These are phyloP conservation scores for Agelaius phoeniceus DNA, from an alignment of 2,113 vertebrate genomes.

Conservation along the genomic window DNA sequence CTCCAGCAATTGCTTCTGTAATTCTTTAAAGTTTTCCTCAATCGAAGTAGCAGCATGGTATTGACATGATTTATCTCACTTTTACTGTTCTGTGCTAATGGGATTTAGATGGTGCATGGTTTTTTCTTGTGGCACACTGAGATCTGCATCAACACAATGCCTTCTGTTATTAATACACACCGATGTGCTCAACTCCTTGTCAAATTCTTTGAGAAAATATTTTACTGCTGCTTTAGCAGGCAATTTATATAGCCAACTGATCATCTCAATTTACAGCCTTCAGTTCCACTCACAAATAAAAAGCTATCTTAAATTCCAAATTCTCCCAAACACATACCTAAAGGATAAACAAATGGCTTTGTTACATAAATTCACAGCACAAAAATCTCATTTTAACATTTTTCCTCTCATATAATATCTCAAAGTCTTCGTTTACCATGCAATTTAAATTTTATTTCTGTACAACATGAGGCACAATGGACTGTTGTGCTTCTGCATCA, in stretches of 20 bases:
- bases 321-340: neutral
- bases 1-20: neutral
- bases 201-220: conserved; percentile 5
- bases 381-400: neutral
- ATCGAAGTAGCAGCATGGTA: neutral
- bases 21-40: neutral
- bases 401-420: neutral
- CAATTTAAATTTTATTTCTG: neutral
- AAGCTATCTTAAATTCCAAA: neutral
- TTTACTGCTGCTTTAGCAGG: neutral
- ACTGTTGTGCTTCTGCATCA: neutral
- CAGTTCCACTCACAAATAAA: neutral
- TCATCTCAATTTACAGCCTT: neutral
- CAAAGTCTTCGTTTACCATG: neutral
- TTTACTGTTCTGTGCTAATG: conserved; percentile 5
- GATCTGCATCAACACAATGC: neutral
- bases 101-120: neutral
- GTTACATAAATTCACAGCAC: neutral
- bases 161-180: neutral
- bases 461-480: neutral
- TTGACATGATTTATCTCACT: neutral
- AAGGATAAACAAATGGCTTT: neutral
- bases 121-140: neutral
- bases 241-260: neutral
- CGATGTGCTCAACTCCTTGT: neutral